Percentiles rank a stretch among this genome's conserved stretches.
These are phyloP conservation scores for Drosophila niveifrons DNA, from an alignment of 2,888 invertebrate genomes.

Conservation along the genomic window DNA sequence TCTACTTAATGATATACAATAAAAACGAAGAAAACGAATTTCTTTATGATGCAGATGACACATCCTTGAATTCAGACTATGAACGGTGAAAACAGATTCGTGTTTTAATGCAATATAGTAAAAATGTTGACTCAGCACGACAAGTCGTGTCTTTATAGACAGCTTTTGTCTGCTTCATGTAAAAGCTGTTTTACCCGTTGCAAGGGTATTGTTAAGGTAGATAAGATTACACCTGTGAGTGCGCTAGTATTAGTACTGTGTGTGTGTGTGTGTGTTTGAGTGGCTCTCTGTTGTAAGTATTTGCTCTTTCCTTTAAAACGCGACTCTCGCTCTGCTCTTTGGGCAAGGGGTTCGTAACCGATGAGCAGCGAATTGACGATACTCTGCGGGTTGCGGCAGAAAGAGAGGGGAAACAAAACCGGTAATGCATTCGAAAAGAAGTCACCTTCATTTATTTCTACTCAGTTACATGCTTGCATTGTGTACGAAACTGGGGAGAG, in stretches of 20 bases:
- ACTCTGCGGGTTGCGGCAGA: background rate
- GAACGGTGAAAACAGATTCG: constrained; percentile 12
- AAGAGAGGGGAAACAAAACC: constrained; percentile 56
- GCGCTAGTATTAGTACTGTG: constrained; percentile 15
- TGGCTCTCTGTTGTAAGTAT: constrained; percentile 13
- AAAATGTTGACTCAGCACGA: constrained; percentile 11
- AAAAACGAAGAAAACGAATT: background rate
- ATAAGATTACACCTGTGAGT: constrained; percentile 68
- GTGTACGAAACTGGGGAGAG: constrained; percentile 10
- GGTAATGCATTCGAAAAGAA: constrained; percentile 81
- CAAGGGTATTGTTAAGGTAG: constrained; percentile 54
- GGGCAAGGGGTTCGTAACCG: constrained; percentile 18
- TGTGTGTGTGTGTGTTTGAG: constrained; percentile 13
- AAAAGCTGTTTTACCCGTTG: constrained; percentile 26
- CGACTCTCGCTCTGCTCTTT: constrained; percentile 29
- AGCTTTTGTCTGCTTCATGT: constrained; percentile 30
- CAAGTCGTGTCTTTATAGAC: constrained; percentile 1
- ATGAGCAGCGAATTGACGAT: constrained; percentile 15
- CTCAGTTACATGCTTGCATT: background rate
- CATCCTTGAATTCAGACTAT: constrained; percentile 17
- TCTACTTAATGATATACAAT: background rate
- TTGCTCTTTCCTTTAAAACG: constrained; percentile 50
- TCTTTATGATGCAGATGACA: constrained; percentile 2
- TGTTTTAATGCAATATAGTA: background rate
- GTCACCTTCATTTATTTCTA: constrained; percentile 72